phyloP scores from a whole-genome alignment of 1,140 invertebrate genomes.

The Zaprionus vittiger region DNA sequence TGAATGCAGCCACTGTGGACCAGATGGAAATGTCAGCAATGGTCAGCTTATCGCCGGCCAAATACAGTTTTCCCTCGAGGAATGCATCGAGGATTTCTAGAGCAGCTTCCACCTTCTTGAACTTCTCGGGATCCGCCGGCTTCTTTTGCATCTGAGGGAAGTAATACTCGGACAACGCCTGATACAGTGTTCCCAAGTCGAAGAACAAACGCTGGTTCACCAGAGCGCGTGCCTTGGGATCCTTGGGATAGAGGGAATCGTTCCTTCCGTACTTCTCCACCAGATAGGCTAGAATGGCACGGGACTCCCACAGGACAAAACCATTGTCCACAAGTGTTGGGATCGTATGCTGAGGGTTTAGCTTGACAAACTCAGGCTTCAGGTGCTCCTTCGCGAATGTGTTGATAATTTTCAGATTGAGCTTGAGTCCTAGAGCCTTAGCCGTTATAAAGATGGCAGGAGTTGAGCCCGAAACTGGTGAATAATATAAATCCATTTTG shows the following conservation, averaged over 20 bases:
- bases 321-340: slow-evolving; percentile 66
- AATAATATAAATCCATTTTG: slow-evolving; percentile 54
- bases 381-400: slow-evolving; percentile 87
- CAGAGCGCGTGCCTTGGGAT: slow-evolving; percentile 84
- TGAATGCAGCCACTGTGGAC: slow-evolving; percentile 47
- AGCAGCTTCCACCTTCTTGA: slow-evolving; percentile 43
- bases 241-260: slow-evolving; percentile 86
- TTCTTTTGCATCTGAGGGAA: slow-evolving; percentile 50
- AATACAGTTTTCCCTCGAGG: slow-evolving; percentile 46
- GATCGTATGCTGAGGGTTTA: slow-evolving; percentile 80
- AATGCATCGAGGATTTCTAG: slow-evolving; percentile 44
- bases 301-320: slow-evolving; percentile 61
- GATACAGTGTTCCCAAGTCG: slow-evolving; percentile 84
- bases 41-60: slow-evolving; percentile 47
- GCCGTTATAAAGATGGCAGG: slow-evolving; percentile 83
- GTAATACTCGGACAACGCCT: slow-evolving; percentile 81
- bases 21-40: slow-evolving; percentile 53
- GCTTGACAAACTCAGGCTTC: slow-evolving; percentile 86
- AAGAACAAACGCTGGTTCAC: slow-evolving; percentile 87
- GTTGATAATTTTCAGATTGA: slow-evolving; percentile 85
- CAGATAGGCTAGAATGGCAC: slow-evolving; percentile 67
- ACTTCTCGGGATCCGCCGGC: slow-evolving; percentile 20
- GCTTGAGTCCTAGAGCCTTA: slow-evolving; percentile 84
- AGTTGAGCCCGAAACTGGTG: slow-evolving; percentile 68
- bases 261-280: slow-evolving; percentile 75